Evolutionary conservation across 2,888 invertebrate genomes (phyloP).

Genomic region (Himalopsyche anomala): DNA sequence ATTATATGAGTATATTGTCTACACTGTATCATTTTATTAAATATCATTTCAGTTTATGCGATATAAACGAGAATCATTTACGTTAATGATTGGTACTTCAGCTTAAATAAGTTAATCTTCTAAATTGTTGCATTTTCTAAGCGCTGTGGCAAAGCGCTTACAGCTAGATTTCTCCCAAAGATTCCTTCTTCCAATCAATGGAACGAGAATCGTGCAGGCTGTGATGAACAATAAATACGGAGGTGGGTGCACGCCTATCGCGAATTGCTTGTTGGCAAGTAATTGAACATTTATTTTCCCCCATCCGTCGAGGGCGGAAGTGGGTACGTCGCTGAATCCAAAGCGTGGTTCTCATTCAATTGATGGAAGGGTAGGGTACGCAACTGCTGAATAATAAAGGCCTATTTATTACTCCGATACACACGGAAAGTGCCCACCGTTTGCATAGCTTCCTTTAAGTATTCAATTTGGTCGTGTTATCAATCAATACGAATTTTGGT

Average conservation of each 20-base stretch:
- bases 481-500: too few relatives aligned
- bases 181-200: slow-evolving; percentile 8
- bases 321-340: background rate
- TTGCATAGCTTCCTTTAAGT: too few relatives aligned
- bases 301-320: slow-evolving; percentile 1
- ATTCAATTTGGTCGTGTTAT: too few relatives aligned
- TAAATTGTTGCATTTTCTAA: background rate
- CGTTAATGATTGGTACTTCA: background rate
- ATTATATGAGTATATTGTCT: too few relatives aligned
- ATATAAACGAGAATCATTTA: background rate
- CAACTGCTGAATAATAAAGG: slow-evolving; percentile 30
- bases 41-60: too few relatives aligned
- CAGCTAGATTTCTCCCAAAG: slow-evolving; percentile 9
- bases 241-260: slow-evolving; percentile 12
- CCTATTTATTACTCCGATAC: slow-evolving; percentile 6
- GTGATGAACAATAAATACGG: slow-evolving; percentile 30
- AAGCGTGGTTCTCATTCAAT: slow-evolving; percentile 13
- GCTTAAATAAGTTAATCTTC: slow-evolving; percentile 4
- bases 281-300: slow-evolving; percentile 31
- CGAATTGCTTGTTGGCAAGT: slow-evolving; percentile 29
- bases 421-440: background rate
- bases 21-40: too few relatives aligned
- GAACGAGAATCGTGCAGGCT: slow-evolving; percentile 16
- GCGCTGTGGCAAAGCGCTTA: background rate
- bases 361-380: slow-evolving; percentile 4